Evolutionary conservation across 2,888 invertebrate genomes (phyloP).

Genomic region (Epicampocera succincta): DNA sequence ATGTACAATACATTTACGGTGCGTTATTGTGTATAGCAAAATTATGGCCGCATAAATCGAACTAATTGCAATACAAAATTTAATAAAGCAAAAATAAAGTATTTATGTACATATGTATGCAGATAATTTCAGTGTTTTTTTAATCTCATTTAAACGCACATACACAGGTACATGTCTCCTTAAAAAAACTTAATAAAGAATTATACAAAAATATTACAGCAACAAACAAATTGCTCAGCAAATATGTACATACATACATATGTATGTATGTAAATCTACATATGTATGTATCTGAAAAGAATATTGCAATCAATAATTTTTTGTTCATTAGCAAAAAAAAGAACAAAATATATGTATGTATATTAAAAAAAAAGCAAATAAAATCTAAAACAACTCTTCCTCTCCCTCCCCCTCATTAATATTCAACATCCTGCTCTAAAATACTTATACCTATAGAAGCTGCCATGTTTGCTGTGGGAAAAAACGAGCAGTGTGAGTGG

Average conservation of each 20-base stretch:
- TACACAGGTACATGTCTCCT: not conserved
- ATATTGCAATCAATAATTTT: slow-evolving; percentile 60
- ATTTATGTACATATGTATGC: not conserved
- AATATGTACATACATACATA: not conserved
- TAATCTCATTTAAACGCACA: not conserved
- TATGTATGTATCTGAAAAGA: slow-evolving; percentile 13
- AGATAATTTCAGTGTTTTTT: no score
- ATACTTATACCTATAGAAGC: not conserved
- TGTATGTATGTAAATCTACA: no score
- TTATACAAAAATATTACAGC: not conserved
- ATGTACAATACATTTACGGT: slow-evolving; percentile 30
- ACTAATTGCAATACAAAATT: slow-evolving; percentile 19
- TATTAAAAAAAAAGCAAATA: slow-evolving; percentile 3
- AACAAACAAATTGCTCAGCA: slow-evolving; percentile 9
- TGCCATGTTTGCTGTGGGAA: slow-evolving; percentile 31
- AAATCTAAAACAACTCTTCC: slow-evolving; percentile 18
- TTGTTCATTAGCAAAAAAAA: slow-evolving; percentile 26
- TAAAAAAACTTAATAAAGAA: not conserved
- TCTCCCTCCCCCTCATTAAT: slow-evolving; percentile 3
- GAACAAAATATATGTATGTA: slow-evolving; percentile 6
- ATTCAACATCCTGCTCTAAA: slow-evolving; percentile 35
- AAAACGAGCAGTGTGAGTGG: not conserved
- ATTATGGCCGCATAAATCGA: slow-evolving; percentile 21
- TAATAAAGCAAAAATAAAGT: not conserved
- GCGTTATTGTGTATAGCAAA: slow-evolving; percentile 46